Conservation (phyloP, 2,797 vertebrate genomes). For the Glossophaga mutica region DNA sequence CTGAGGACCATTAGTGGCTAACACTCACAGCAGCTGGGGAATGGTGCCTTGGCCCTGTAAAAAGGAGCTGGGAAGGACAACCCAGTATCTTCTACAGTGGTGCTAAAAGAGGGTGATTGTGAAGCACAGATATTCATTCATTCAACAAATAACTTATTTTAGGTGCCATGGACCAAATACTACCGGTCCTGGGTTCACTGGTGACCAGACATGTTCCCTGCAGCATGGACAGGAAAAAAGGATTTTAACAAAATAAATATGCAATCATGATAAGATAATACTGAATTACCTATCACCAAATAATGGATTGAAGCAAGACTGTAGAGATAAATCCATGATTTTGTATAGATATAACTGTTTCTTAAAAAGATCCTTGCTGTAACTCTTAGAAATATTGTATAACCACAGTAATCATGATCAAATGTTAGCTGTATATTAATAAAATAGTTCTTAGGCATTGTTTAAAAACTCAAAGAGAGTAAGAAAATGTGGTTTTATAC, state of each 20-base stretch:
- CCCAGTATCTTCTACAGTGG: neutral
- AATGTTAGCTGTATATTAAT: neutral
- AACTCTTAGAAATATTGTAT: neutral
- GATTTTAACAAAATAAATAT: neutral
- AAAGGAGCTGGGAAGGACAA: neutral
- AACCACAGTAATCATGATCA: neutral
- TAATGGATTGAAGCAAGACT: neutral
- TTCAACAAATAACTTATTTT: neutral
- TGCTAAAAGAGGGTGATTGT: neutral
- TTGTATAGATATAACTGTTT: neutral
- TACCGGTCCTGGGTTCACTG: neutral
- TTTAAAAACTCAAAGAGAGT: neutral
- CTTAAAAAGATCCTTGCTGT: neutral
- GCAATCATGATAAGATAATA: neutral
- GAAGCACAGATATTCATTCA: neutral
- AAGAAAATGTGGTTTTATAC: neutral
- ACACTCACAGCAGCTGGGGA: neutral
- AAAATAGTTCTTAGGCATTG: neutral
- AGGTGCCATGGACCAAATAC: neutral
- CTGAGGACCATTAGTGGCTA: neutral
- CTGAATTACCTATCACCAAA: neutral
- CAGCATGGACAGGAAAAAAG: neutral
- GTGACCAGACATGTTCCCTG: neutral
- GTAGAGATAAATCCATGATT: neutral
- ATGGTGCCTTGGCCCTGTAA: neutral